Conservation (phyloP, 2,113 vertebrate species). For the Rana temporaria region DNA sequence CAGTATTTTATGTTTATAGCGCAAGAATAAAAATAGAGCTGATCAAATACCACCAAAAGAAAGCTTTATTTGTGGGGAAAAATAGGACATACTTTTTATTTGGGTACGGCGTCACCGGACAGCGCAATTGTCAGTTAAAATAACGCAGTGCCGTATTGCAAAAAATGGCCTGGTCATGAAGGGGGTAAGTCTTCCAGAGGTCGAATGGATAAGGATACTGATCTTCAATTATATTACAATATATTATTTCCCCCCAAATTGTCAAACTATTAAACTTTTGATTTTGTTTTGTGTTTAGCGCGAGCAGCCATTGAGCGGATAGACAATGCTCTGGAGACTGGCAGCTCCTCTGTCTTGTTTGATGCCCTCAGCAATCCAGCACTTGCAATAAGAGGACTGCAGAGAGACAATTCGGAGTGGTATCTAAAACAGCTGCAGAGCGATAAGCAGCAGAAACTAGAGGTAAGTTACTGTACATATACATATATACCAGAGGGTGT, state of each 20-base stretch:
- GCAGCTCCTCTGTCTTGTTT: conserved; percentile 72
- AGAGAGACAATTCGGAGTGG: conserved; percentile 87
- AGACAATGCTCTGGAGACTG: conserved; percentile 78
- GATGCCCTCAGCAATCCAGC: conserved; percentile 77
- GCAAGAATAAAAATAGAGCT: no score
- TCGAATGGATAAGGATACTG: no score
- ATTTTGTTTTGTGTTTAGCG: conserved; percentile 70
- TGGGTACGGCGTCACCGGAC: no score
- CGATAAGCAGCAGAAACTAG: conserved; percentile 81
- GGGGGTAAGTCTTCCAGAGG: no score
- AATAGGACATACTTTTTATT: no score
- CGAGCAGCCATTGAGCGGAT: conserved; percentile 77
- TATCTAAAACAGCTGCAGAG: conserved; percentile 91
- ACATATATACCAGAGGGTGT: no score
- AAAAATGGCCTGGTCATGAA: no score
- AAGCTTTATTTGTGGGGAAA: no score
- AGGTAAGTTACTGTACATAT: conserved; percentile 72
- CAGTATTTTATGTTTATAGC: no score
- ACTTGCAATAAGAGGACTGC: conserved; percentile 81
- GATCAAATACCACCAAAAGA: no score
- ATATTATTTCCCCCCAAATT: background rate
- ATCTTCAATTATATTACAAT: background rate
- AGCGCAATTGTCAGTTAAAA: no score
- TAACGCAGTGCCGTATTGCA: no score
- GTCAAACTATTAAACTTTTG: background rate